A percentile compares a stretch with the other conserved stretches of the same genome.
phyloP scores from a whole-genome alignment of 2,113 vertebrate genomes.

The Laticauda laticaudata region DNA sequence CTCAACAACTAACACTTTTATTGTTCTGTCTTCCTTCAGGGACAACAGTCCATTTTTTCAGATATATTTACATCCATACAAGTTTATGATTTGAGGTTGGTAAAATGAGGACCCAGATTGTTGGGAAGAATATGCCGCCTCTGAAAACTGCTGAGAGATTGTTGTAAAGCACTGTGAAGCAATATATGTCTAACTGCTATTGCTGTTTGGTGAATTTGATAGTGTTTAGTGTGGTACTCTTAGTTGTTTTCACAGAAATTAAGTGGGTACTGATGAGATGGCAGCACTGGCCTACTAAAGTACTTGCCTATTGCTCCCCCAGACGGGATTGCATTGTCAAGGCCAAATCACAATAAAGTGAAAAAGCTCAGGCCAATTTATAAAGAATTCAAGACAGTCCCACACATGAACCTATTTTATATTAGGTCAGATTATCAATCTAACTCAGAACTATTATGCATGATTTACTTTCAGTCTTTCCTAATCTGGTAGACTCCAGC shows the following conservation, averaged over 20 bases:
- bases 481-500: not conserved
- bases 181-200: no score
- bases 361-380: not conserved
- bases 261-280: not conserved
- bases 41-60: not conserved
- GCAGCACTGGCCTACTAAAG: not conserved
- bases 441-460: not conserved
- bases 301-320: not conserved
- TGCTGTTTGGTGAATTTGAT: not conserved
- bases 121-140: no score
- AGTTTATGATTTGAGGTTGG: not conserved
- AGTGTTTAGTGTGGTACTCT: not conserved
- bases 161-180: no score
- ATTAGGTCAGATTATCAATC: not conserved
- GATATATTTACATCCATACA: not conserved
- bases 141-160: no score
- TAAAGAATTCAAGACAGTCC: not conserved
- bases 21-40: not conserved
- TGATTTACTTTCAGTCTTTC: not conserved
- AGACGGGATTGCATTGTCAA: not conserved
- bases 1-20: not conserved
- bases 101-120: no score
- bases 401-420: accelerated
- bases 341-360: not conserved
- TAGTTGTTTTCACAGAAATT: not conserved